Conservation (phyloP, 1,140 invertebrate genomes). For the Euura saliciscinereae region DNA sequence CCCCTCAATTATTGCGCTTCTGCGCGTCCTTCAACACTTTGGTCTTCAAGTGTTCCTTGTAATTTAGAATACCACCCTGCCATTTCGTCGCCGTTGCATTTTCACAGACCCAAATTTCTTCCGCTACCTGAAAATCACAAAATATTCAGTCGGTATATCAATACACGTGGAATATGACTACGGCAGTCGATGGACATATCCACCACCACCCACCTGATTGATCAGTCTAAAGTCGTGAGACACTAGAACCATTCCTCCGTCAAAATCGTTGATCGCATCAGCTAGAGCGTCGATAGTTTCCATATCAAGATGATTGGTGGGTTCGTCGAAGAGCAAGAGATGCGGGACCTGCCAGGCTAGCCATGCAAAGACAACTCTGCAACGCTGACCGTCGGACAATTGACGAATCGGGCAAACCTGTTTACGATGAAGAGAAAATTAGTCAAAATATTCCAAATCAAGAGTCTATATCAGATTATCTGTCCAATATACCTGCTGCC, state of each 20-base stretch:
- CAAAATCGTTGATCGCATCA: constrained; percentile 97
- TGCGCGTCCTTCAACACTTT: constrained; percentile 77
- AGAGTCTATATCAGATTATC: background rate
- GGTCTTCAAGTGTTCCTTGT: constrained; percentile 92
- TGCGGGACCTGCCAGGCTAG: constrained; percentile 95
- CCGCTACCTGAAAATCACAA: constrained; percentile 78
- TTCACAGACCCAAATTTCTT: constrained; percentile 99
- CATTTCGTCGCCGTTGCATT: constrained; percentile 96
- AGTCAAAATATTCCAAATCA: background rate
- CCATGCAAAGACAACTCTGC: constrained; percentile 98
- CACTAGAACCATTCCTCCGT: constrained; percentile 97
- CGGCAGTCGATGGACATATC: background rate
- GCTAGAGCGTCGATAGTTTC: constrained; percentile 98
- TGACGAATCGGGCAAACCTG: constrained; percentile 97
- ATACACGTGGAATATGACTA: constrained; percentile 17
- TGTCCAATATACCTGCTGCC: constrained; percentile 81
- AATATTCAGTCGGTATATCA: background rate
- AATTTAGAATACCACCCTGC: constrained; percentile 93
- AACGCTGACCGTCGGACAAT: constrained; percentile 97
- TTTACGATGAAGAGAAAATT: constrained; percentile 13
- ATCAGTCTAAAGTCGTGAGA: constrained; percentile 99
- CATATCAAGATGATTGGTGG: constrained; percentile 99
- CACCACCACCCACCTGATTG: constrained; percentile 78
- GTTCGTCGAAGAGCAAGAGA: constrained; percentile 93
- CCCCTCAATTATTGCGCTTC: constrained; percentile 45